Conservation (phyloP, 2,888 invertebrate genomes). For the Branchipolynoe longqiensis region DNA sequence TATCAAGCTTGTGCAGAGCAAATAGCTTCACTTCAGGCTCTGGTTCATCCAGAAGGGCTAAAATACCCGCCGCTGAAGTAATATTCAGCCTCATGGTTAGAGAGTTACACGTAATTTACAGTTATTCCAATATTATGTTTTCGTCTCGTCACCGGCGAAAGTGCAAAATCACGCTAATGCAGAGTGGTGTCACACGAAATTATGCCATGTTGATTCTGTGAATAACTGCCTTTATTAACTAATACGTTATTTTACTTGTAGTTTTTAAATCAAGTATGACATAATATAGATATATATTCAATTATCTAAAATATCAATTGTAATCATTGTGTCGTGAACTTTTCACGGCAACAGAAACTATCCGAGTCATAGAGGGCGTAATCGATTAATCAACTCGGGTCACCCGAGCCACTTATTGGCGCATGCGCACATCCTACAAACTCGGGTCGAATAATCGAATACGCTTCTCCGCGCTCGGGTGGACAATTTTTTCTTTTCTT, state of each 20-base stretch:
- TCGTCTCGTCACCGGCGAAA: constrained; percentile 26
- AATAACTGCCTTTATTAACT: no score
- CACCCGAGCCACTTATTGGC: no score
- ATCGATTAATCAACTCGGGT: no score
- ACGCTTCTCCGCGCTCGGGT: no score
- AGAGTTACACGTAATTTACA: constrained; percentile 1
- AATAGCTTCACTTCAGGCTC: constrained; percentile 95
- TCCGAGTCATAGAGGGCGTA: no score
- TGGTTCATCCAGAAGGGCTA: constrained; percentile 96
- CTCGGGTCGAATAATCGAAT: no score
- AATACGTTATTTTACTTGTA: not conserved
- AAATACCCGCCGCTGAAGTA: constrained; percentile 88
- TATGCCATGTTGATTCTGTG: no score
- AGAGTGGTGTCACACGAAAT: not conserved
- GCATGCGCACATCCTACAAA: no score
- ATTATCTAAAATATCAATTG: not conserved
- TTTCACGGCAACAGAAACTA: no score
- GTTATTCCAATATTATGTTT: constrained; percentile 27
- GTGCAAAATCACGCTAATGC: constrained; percentile 51
- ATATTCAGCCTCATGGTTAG: constrained; percentile 72
- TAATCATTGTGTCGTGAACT: no score
- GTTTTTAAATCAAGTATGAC: not conserved
- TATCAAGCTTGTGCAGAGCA: constrained; percentile 94
- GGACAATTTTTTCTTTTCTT: no score
- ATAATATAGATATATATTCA: not conserved